Percentiles rank a stretch among this genome's conserved stretches.
phyloP scores from a whole-genome alignment of 2,113 vertebrate species.

The Silurus meridionalis region DNA sequence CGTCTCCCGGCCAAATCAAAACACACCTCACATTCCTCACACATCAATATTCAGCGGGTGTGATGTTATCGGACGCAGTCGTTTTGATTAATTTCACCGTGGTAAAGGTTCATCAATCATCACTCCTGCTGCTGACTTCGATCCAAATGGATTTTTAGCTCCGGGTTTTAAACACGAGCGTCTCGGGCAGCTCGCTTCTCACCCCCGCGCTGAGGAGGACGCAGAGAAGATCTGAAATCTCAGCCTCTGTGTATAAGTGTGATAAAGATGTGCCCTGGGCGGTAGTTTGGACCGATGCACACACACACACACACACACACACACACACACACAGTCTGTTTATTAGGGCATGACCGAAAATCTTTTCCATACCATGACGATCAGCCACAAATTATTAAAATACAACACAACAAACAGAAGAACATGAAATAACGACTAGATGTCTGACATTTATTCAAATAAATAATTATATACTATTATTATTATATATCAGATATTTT shows the following conservation, averaged over 20 bases:
- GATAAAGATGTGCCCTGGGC: not conserved
- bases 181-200: not conserved
- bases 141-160: constrained; percentile 25
- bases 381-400: not conserved
- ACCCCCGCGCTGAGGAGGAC: too few species aligned
- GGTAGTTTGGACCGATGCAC: not conserved
- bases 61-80: constrained; percentile 15
- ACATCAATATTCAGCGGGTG: constrained; percentile 11
- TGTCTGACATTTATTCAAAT: not conserved
- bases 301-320: not conserved
- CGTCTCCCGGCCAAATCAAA: not conserved
- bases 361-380: not conserved
- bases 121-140: constrained; percentile 18
- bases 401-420: not conserved
- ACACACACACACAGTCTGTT: not conserved
- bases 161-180: not conserved
- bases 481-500: not conserved
- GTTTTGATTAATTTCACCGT: constrained; percentile 27
- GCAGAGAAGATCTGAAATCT: not conserved
- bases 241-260: not conserved
- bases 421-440: not conserved
- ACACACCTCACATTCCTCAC: constrained; percentile 2
- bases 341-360: not conserved
- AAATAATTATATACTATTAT: not conserved
- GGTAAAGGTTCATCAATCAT: constrained; percentile 29